Evolutionary conservation across 2,113 vertebrate species (phyloP).

Genomic region (Phalacrocorax pelagicus): DNA sequence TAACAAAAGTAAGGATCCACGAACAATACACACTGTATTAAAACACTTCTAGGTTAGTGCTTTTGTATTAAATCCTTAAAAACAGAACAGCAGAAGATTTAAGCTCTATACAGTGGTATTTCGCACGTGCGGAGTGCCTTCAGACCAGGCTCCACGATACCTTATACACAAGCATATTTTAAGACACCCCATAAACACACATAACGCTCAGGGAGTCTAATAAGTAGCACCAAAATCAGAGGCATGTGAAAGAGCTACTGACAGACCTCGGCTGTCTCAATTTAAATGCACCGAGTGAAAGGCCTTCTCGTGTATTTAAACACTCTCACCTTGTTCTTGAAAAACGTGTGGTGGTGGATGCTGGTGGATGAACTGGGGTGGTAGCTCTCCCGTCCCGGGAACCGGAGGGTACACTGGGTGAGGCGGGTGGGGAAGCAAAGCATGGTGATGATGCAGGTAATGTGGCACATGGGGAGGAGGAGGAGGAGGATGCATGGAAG

Average conservation of each 20-base stretch:
- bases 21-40: neutral
- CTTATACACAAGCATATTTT: neutral
- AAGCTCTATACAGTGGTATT: fast-evolving
- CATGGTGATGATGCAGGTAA: constrained; percentile 67
- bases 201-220: neutral
- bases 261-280: neutral
- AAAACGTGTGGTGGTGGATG: constrained; percentile 73
- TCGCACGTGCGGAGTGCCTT: fast-evolving
- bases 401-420: constrained; percentile 70
- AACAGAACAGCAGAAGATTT: neutral
- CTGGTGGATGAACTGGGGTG: constrained; percentile 75
- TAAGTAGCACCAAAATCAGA: neutral
- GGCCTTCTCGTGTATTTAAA: neutral
- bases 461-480: constrained; percentile 67
- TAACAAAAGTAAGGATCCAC: neutral
- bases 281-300: fast-evolving
- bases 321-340: constrained; percentile 75
- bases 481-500: constrained; percentile 68
- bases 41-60: neutral
- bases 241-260: neutral
- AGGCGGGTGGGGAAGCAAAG: constrained; percentile 69
- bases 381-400: constrained; percentile 69
- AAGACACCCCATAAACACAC: neutral
- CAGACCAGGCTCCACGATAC: neutral
- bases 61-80: neutral